A percentile compares a stretch with the other conserved stretches of the same genome.
Conservation (phyloP, 2,888 invertebrate genomes). For the Xylota sylvarum region DNA sequence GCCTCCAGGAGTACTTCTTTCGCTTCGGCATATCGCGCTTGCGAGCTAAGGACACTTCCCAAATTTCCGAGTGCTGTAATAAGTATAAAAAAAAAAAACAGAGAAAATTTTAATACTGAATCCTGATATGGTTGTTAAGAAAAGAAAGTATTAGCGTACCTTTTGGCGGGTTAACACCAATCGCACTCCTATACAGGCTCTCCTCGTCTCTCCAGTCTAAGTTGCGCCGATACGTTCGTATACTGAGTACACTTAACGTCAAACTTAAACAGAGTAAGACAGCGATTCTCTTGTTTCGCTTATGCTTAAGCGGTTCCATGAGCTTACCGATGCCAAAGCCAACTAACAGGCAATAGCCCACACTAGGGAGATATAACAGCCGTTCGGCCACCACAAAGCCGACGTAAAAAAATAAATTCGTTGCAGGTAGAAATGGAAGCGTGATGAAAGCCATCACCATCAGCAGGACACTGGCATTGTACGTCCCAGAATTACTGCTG, state of each 20-base stretch:
- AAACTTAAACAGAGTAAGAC: constrained; percentile 85
- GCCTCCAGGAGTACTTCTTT: constrained; percentile 96
- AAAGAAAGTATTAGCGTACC: constrained; percentile 86
- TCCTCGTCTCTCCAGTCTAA: constrained; percentile 97
- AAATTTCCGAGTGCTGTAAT: constrained; percentile 96
- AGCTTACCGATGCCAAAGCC: constrained; percentile 89
- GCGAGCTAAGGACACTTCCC: constrained; percentile 96
- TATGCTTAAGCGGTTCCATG: constrained; percentile 81
- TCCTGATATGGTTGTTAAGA: background rate
- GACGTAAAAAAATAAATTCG: constrained; percentile 98
- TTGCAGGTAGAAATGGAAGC: constrained; percentile 97
- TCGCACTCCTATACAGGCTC: constrained; percentile 95
- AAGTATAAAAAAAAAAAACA: constrained; percentile 79
- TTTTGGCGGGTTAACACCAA: constrained; percentile 98
- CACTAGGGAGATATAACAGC: constrained; percentile 97
- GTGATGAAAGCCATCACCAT: constrained; percentile 92
- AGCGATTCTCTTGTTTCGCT: constrained; percentile 81
- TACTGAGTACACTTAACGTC: constrained; percentile 89
- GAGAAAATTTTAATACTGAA: background rate
- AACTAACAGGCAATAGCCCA: constrained; percentile 96
- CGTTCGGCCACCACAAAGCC: constrained; percentile 99
- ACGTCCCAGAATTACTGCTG: constrained; percentile 75
- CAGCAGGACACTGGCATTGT: constrained; percentile 84
- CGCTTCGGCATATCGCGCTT: constrained; percentile 94
- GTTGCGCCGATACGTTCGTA: constrained; percentile 93